These are phyloP conservation scores for Dexiosoma caninum DNA, from an alignment of 2,888 invertebrate species.

Conservation along the genomic window DNA sequence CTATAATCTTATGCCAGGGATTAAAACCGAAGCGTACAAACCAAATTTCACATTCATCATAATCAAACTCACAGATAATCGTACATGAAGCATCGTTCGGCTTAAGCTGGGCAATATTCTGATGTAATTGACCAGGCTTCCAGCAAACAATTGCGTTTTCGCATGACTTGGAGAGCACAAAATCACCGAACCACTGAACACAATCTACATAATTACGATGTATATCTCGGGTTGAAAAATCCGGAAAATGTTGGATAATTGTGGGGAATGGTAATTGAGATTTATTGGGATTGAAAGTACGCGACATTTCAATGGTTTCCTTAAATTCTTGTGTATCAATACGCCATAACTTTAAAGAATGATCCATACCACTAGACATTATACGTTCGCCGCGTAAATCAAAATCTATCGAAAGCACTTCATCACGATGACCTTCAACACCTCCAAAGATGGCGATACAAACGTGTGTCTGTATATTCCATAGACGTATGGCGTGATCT, in stretches of 20 bases:
- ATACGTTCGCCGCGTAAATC: conserved; percentile 89
- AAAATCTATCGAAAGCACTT: conserved; percentile 92
- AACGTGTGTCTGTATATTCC: conserved; percentile 96
- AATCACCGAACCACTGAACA: conserved; percentile 96
- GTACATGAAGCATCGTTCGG: conserved; percentile 89
- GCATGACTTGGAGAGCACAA: conserved; percentile 96
- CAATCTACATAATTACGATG: conserved; percentile 99
- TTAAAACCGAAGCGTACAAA: conserved; percentile 96
- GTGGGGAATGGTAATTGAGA: conserved; percentile 92
- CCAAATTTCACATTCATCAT: conserved; percentile 98
- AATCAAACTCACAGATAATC: conserved; percentile 92
- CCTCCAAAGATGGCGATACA: conserved; percentile 98
- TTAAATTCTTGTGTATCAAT: conserved; percentile 90
- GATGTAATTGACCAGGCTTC: conserved; percentile 94
- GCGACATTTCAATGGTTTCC: conserved; percentile 90
- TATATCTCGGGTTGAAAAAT: conserved; percentile 96
- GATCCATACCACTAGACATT: conserved; percentile 99
- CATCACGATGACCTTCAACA: conserved; percentile 96
- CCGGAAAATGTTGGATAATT: conserved; percentile 94
- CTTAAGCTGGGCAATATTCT: conserved; percentile 83
- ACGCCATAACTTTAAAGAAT: conserved; percentile 96
- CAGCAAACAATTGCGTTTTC: conserved; percentile 98
- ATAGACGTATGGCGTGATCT: conserved; percentile 91
- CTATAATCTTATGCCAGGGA: conserved; percentile 93
- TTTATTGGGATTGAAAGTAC: conserved; percentile 87